Conservation (phyloP, 2,888 invertebrate genomes). For the Eilema depressum region DNA sequence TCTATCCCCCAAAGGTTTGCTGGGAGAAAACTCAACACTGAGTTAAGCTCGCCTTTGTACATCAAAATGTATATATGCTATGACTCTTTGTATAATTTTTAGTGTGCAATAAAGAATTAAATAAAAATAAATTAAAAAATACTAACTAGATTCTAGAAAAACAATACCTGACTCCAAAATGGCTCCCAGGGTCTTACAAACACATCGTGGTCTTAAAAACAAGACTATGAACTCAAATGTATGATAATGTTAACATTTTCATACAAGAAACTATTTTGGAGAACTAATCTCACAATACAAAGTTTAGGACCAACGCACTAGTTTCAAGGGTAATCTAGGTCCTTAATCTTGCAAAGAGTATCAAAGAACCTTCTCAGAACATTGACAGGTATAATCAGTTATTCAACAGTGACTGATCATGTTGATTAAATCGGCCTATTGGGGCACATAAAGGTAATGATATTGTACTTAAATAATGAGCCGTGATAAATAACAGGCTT, state of each 20-base stretch:
- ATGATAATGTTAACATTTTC: not conserved
- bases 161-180: too few relatives aligned
- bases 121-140: too few relatives aligned
- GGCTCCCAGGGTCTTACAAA: too few relatives aligned
- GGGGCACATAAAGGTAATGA: slow-evolving; percentile 19
- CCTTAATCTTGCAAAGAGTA: slow-evolving; percentile 13
- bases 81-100: too few relatives aligned
- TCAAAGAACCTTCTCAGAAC: not conserved
- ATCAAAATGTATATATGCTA: too few relatives aligned
- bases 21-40: too few relatives aligned
- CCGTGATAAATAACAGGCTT: slow-evolving; percentile 2
- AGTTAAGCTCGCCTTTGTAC: too few relatives aligned
- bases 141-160: too few relatives aligned
- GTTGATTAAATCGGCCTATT: slow-evolving; percentile 18
- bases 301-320: not conserved
- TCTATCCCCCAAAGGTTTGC: too few relatives aligned
- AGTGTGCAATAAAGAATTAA: too few relatives aligned
- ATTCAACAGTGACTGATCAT: slow-evolving; percentile 16
- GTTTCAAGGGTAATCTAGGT: slow-evolving; percentile 3
- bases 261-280: not conserved
- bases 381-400: slow-evolving; percentile 15
- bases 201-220: too few relatives aligned
- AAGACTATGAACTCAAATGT: too few relatives aligned
- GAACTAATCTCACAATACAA: not conserved
- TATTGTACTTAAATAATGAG: slow-evolving; percentile 16